phyloP scores from a whole-genome alignment of 1,140 invertebrate genomes.

The Physella acuta region DNA sequence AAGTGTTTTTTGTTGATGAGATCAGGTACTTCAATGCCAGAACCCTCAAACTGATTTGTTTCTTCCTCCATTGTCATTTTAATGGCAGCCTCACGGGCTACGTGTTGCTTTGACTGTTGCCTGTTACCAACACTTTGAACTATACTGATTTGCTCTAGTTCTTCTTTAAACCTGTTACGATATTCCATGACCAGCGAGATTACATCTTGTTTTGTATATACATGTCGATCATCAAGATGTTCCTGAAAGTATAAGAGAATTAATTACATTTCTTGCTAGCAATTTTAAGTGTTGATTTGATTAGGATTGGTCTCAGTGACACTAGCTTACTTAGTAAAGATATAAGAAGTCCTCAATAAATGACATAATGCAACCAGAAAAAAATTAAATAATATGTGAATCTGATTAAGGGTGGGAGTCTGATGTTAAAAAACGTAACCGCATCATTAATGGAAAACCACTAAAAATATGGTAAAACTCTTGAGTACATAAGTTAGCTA shows the following conservation, averaged over 20 bases:
- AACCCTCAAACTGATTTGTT: constrained; percentile 39
- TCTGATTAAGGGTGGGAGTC: too few species aligned
- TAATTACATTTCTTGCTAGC: neutral
- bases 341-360: too few species aligned
- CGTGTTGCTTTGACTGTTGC: constrained; percentile 41
- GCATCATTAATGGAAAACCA: too few species aligned
- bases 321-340: too few species aligned
- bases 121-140: constrained; percentile 45
- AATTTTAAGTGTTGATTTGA: neutral
- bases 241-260: constrained; percentile 20
- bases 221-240: constrained; percentile 27
- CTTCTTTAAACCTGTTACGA: constrained; percentile 44
- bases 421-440: too few species aligned
- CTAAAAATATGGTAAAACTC: neutral
- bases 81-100: constrained; percentile 41
- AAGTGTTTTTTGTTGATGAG: constrained; percentile 43
- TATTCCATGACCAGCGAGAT: constrained; percentile 35
- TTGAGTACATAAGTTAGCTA: neutral
- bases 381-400: too few species aligned
- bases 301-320: too few species aligned
- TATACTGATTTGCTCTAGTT: constrained; percentile 52
- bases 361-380: too few species aligned
- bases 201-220: constrained; percentile 43
- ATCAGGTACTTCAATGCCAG: constrained; percentile 51
- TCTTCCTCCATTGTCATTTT: constrained; percentile 44